Conservation (phyloP, 2,113 vertebrate genomes). For the Gadus chalcogrammus region DNA sequence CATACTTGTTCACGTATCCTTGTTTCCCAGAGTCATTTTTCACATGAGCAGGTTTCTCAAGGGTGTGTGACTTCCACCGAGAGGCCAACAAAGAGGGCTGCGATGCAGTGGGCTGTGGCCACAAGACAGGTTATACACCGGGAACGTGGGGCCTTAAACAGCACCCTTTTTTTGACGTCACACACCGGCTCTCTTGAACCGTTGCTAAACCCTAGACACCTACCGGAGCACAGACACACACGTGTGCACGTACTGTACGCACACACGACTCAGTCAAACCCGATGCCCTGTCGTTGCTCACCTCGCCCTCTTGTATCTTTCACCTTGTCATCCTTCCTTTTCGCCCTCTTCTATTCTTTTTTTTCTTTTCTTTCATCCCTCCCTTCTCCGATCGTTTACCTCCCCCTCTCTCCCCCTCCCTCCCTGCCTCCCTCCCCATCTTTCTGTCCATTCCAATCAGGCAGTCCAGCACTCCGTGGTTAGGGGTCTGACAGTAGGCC, state of each 20-base stretch:
- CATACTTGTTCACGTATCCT: too few relatives aligned
- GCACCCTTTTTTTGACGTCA: too few relatives aligned
- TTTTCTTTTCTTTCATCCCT: constrained; percentile 5
- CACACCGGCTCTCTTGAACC: too few relatives aligned
- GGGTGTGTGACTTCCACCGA: too few relatives aligned
- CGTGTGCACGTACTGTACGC: background rate
- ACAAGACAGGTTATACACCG: too few relatives aligned
- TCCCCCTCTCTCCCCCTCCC: background rate
- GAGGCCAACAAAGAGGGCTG: too few relatives aligned
- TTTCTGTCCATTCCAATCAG: constrained; percentile 48
- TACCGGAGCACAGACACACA: too few relatives aligned
- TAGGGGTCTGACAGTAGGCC: constrained; percentile 38
- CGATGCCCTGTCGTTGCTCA: background rate
- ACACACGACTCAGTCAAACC: constrained; percentile 1
- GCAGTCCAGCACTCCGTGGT: background rate
- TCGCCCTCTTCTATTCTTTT: constrained; percentile 13
- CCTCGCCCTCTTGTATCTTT: background rate
- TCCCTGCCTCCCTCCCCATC: constrained; percentile 20
- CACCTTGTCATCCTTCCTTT: constrained; percentile 11
- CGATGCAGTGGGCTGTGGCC: too few relatives aligned
- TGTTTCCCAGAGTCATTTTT: too few relatives aligned
- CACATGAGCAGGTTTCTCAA: too few relatives aligned
- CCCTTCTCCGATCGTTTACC: constrained; percentile 11
- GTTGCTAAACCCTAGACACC: too few relatives aligned
- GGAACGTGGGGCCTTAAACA: too few relatives aligned